A percentile compares a stretch with the other conserved stretches of the same genome.
Evolutionary conservation across 2,888 invertebrate species (phyloP).

Genomic region (Meteorus cinctellus): DNA sequence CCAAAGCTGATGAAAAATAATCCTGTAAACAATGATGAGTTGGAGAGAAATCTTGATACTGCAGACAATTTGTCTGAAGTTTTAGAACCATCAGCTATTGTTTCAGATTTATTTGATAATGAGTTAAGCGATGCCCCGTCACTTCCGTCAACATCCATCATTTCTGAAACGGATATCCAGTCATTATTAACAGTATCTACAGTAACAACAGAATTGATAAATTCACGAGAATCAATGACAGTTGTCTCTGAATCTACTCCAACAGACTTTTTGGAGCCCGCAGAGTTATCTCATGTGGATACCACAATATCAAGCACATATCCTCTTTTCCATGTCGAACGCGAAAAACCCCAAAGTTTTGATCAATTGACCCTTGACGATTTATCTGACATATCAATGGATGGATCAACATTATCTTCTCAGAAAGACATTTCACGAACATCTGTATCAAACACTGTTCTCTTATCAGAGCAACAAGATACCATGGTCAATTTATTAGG

Average conservation of each 20-base stretch:
- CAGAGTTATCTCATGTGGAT: not conserved
- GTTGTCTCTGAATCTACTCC: not conserved
- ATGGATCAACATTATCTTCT: not conserved
- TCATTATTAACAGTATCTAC: not conserved
- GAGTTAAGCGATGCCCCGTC: not conserved
- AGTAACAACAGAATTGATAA: not conserved
- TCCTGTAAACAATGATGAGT: not conserved
- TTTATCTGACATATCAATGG: constrained; percentile 6
- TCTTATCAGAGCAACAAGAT: not conserved
- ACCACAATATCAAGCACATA: not conserved
- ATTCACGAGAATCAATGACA: not conserved
- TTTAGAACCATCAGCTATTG: not conserved
- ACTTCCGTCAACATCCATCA: not conserved
- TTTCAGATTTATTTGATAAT: not conserved
- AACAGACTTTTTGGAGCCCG: not conserved
- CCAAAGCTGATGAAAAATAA: not conserved
- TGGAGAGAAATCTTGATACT: not conserved
- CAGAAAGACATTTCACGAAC: not conserved
- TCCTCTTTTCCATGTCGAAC: not conserved
- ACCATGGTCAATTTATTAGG: not conserved
- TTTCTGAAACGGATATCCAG: not conserved
- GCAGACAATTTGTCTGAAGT: not conserved
- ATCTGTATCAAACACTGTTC: not conserved
- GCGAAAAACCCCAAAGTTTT: not conserved
- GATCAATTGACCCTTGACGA: not conserved